Percentiles rank a stretch among this genome's conserved stretches.
phyloP scores from a whole-genome alignment of 2,888 invertebrate genomes.

The Cantharis lateralis region DNA sequence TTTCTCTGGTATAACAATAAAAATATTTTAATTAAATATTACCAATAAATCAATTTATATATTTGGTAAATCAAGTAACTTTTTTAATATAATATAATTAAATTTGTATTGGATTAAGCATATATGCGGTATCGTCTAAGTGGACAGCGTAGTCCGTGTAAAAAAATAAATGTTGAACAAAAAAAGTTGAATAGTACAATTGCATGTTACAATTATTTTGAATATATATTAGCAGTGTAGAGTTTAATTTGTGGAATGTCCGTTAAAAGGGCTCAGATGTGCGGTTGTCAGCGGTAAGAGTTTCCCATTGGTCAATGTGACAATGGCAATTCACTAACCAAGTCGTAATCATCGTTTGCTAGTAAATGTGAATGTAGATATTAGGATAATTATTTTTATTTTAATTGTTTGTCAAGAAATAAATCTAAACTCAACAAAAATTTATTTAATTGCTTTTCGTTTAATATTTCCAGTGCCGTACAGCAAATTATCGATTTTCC shows the following conservation, averaged over 20 bases:
- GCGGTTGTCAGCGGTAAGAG: constrained; percentile 43
- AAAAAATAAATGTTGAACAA: too few relatives aligned
- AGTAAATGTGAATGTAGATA: constrained; percentile 18
- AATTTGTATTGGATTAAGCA: background rate
- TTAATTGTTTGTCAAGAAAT: background rate
- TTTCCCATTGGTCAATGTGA: constrained; percentile 43
- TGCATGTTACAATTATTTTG: background rate
- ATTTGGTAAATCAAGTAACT: background rate
- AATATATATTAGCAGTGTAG: constrained; percentile 29
- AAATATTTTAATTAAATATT: background rate
- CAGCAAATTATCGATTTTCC: background rate
- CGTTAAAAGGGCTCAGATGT: constrained; percentile 42
- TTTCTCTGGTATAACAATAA: background rate
- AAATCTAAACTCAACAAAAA: background rate
- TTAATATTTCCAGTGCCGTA: background rate
- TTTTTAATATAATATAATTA: background rate
- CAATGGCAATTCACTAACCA: constrained; percentile 40
- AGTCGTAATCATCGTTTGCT: constrained; percentile 30
- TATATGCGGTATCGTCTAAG: background rate
- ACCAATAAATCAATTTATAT: background rate
- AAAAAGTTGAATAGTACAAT: background rate
- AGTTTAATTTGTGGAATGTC: constrained; percentile 42
- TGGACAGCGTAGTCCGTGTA: too few relatives aligned
- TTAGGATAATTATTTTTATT: constrained; percentile 1
- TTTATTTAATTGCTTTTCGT: background rate